These are phyloP conservation scores for Erinaceus europaeus DNA, from an alignment of 2,113 vertebrate genomes.

Conservation along the genomic window DNA sequence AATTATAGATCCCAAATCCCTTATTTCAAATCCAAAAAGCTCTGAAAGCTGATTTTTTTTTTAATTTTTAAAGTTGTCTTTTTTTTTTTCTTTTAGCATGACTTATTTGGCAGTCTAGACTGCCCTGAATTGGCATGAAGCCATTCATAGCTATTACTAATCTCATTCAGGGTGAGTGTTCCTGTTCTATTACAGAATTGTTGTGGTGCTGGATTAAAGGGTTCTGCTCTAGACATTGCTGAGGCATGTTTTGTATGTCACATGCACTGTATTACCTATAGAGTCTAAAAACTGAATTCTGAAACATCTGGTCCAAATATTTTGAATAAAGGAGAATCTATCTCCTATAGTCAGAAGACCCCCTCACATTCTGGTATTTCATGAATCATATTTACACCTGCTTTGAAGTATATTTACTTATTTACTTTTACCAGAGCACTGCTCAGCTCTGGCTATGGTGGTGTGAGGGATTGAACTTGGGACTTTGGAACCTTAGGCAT, in stretches of 20 bases:
- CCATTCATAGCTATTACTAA: slow-evolving; percentile 10
- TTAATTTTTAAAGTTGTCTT: too few relatives aligned
- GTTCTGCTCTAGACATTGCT: not conserved
- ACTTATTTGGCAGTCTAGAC: slow-evolving; percentile 5
- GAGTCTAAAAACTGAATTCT: not conserved
- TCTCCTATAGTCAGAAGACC: not conserved
- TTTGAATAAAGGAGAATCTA: not conserved
- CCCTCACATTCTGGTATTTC: not conserved
- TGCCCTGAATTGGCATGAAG: not conserved
- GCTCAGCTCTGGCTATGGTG: too few relatives aligned
- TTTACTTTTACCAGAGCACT: too few relatives aligned
- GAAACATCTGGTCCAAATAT: not conserved
- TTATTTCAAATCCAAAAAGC: slow-evolving; percentile 19
- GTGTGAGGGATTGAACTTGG: too few relatives aligned
- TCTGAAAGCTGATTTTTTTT: slow-evolving; percentile 12
- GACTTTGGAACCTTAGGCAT: too few relatives aligned
- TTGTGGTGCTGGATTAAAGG: not conserved
- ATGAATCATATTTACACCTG: too few relatives aligned
- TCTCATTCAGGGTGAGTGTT: not conserved
- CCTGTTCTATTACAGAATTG: not conserved
- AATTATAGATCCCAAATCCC: not conserved
- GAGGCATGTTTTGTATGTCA: rapidly evolving
- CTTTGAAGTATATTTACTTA: too few relatives aligned
- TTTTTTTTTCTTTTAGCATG: not conserved
- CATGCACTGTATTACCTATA: not conserved